Evolutionary conservation across 2,888 invertebrate species (phyloP).

Genomic region (Allophyes oxyacanthae): DNA sequence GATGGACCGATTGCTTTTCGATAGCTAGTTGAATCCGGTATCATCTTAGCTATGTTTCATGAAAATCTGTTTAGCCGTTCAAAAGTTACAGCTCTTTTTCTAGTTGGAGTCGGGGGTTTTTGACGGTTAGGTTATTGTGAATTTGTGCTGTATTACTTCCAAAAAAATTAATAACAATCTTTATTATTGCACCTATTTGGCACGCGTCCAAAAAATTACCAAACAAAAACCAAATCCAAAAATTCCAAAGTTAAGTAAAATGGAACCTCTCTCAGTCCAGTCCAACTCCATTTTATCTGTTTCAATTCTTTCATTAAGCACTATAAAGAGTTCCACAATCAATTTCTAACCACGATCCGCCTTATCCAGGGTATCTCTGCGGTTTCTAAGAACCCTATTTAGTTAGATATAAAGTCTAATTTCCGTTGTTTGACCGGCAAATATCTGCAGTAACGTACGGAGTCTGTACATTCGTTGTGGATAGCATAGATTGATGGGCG

Average conservation of each 20-base stretch:
- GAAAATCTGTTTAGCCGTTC: too few species aligned
- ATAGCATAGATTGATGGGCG: constrained; percentile 86
- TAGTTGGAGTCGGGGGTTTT: too few species aligned
- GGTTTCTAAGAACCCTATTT: constrained; percentile 46
- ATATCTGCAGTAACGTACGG: constrained; percentile 64
- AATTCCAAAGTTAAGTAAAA: constrained; percentile 47
- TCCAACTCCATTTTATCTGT: constrained; percentile 75
- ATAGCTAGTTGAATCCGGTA: too few species aligned
- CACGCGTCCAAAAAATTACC: constrained; percentile 34
- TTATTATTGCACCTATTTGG: constrained; percentile 28
- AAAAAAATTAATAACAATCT: too few species aligned
- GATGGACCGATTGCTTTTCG: too few species aligned
- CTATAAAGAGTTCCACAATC: constrained; percentile 85
- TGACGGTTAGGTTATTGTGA: too few species aligned
- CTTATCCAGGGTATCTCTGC: constrained; percentile 60
- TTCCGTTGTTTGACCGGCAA: constrained; percentile 36
- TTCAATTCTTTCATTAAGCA: constrained; percentile 87
- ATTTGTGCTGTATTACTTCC: too few species aligned
- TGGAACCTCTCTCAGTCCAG: constrained; percentile 39
- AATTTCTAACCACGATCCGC: constrained; percentile 79
- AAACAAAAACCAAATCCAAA: constrained; percentile 27
- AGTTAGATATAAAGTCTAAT: constrained; percentile 51
- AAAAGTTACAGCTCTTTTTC: too few species aligned
- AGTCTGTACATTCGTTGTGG: constrained; percentile 86
- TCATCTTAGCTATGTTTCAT: too few species aligned